Percentiles rank a stretch among this genome's conserved stretches.
phyloP scores from a whole-genome alignment of 2,888 invertebrate species.

The Euphydryas editha region DNA sequence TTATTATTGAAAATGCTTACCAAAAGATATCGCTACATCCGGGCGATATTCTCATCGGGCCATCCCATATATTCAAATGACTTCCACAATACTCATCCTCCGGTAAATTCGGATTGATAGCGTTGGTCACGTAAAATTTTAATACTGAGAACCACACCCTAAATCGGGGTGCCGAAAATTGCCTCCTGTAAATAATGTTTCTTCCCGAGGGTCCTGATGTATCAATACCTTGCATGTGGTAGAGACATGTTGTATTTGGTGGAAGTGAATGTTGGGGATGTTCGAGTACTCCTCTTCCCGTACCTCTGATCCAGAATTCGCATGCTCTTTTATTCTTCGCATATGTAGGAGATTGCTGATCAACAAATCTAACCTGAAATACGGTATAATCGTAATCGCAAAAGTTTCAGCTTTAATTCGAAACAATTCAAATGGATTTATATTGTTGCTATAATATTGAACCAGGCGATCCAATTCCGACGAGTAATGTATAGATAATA shows the following conservation, averaged over 20 bases:
- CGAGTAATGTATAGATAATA: no score
- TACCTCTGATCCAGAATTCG: conserved; percentile 93
- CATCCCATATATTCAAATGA: conserved; percentile 94
- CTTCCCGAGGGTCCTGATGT: conserved; percentile 84
- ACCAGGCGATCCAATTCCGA: no score
- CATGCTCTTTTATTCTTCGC: conserved; percentile 93
- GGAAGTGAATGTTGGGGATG: conserved; percentile 94
- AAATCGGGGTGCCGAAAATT: conserved; percentile 87
- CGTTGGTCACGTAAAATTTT: conserved; percentile 91
- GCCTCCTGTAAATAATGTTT: conserved; percentile 80
- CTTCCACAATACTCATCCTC: conserved; percentile 91
- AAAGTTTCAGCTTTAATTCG: no score
- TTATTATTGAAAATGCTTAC: conserved; percentile 74
- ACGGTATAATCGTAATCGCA: not conserved
- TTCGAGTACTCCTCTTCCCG: conserved; percentile 90
- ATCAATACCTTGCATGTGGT: conserved; percentile 89
- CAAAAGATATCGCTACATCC: conserved; percentile 92
- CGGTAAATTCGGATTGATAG: conserved; percentile 85
- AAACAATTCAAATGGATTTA: no score
- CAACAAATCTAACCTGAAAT: conserved; percentile 91
- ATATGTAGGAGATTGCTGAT: conserved; percentile 91
- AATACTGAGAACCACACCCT: conserved; percentile 93
- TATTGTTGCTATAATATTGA: no score
- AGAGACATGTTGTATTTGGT: conserved; percentile 94
- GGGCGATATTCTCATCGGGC: conserved; percentile 89